Evolutionary conservation across 1,140 invertebrate genomes (phyloP).

Genomic region (Drosophila trapezifrons): DNA sequence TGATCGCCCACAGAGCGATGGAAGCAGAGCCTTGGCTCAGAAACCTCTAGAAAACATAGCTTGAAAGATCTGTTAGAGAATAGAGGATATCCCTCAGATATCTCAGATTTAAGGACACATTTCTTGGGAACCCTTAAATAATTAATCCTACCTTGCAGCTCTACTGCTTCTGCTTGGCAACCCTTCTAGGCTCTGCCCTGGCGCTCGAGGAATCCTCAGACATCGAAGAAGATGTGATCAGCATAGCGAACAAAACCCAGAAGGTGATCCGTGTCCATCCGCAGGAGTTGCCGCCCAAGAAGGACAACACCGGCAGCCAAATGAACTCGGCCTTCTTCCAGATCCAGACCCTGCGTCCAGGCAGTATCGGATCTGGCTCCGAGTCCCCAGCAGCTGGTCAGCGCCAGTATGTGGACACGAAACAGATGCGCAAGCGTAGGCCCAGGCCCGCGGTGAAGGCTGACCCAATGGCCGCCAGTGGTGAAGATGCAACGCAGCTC

Average conservation of each 20-base stretch:
- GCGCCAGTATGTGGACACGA: slow-evolving; percentile 67
- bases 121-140: background rate
- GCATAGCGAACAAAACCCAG: slow-evolving; percentile 69
- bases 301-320: slow-evolving; percentile 57
- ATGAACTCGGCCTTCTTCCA: slow-evolving; percentile 77
- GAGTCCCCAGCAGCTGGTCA: background rate
- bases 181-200: slow-evolving; percentile 1
- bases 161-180: slow-evolving; percentile 18
- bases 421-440: slow-evolving; percentile 60
- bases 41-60: background rate
- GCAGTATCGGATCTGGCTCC: background rate
- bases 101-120: background rate
- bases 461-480: too few species aligned
- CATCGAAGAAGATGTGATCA: slow-evolving; percentile 74
- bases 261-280: slow-evolving; percentile 79
- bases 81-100: background rate
- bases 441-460: slow-evolving; percentile 24
- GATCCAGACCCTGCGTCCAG: slow-evolving; percentile 64
- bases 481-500: slow-evolving; percentile 66
- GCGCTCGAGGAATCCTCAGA: slow-evolving; percentile 43
- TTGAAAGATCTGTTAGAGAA: background rate
- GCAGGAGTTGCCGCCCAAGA: slow-evolving; percentile 63
- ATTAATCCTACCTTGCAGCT: slow-evolving; percentile 29
- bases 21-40: too few species aligned
- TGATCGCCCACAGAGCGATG: slow-evolving; percentile 27